Evolutionary conservation across 2,797 vertebrate species (phyloP).

Genomic region (Chromis chromis): DNA sequence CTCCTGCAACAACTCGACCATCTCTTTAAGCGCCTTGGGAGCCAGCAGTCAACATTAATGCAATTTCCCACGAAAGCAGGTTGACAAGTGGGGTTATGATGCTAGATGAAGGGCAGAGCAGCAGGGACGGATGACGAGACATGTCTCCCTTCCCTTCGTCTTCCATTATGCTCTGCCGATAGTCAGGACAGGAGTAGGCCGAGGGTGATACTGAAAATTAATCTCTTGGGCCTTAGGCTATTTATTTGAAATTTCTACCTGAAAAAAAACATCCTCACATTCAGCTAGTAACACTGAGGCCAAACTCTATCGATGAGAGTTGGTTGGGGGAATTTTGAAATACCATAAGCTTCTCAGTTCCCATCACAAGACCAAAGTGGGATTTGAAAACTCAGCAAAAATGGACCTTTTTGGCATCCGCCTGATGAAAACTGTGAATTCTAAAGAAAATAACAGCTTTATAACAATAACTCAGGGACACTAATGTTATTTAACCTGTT

Average conservation of each 20-base stretch:
- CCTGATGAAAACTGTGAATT: too few species aligned
- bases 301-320: neutral
- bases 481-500: too few species aligned
- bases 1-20: constrained; percentile 10
- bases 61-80: constrained; percentile 27
- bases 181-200: neutral
- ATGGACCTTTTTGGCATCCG: neutral
- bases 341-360: neutral
- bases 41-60: constrained; percentile 30
- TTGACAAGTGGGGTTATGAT: constrained; percentile 14
- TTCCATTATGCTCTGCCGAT: constrained; percentile 1
- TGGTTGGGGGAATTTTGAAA: neutral
- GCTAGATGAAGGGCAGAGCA: constrained; percentile 14
- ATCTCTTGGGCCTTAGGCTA: neutral
- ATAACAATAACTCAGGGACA: too few species aligned
- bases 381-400: too few species aligned
- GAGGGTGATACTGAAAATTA: neutral
- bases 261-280: neutral
- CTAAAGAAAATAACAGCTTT: too few species aligned
- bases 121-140: neutral
- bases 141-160: neutral
- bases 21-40: constrained; percentile 27
- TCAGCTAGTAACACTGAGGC: neutral
- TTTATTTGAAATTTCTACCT: neutral
- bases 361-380: too few species aligned